Evolutionary conservation across 2,888 invertebrate species (phyloP).

Genomic region (Yponomeuta evonymella): DNA sequence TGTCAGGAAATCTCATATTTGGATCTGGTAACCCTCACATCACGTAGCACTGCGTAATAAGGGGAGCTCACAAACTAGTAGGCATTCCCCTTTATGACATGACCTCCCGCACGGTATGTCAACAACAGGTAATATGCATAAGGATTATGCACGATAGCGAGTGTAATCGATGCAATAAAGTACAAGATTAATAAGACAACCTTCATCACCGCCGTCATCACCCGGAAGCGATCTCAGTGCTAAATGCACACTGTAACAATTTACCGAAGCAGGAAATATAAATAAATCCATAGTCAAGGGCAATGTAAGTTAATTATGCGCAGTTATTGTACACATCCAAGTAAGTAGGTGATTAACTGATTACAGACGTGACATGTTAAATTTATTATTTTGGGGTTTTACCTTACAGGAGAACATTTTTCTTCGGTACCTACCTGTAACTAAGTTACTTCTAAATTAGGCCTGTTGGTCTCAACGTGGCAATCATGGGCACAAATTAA

Average conservation of each 20-base stretch:
- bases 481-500: no score
- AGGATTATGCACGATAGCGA: not conserved
- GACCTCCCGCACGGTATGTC: not conserved
- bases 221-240: conserved; percentile 51
- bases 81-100: not conserved
- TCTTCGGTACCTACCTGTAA: no score
- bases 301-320: conserved; percentile 54
- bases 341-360: not conserved
- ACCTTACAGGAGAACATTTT: no score
- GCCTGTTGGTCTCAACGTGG: no score
- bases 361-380: not conserved
- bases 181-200: conserved; percentile 46
- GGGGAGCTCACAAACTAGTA: not conserved
- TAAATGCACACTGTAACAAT: conserved; percentile 61
- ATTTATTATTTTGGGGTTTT: no score
- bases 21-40: no score
- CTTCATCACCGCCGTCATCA: conserved; percentile 62
- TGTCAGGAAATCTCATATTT: no score
- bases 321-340: conserved; percentile 6
- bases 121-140: conserved; percentile 3
- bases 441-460: no score
- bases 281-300: conserved; percentile 52
- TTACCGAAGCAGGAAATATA: conserved; percentile 70
- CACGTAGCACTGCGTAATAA: no score
- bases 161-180: conserved; percentile 37